Conservation (phyloP, 2,888 invertebrate species). For the Stenotaenia linearis region DNA sequence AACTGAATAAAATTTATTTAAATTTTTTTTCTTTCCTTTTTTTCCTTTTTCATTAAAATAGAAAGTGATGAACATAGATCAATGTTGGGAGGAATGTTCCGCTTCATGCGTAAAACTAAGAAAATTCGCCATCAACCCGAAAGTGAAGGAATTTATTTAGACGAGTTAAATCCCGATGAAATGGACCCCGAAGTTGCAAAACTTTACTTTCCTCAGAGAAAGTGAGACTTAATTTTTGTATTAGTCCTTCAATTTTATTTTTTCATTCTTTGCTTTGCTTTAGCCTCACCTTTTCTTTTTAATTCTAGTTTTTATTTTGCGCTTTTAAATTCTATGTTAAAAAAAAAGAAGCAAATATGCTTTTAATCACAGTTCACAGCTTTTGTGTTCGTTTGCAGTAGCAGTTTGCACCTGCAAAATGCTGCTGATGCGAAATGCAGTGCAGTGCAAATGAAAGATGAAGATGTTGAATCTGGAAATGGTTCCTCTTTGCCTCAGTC, state of each 20-base stretch:
- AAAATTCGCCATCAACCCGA: conserved; percentile 48
- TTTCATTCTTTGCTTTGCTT: neutral
- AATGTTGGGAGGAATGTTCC: conserved; percentile 84
- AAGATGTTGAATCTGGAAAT: conserved; percentile 93
- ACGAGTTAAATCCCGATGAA: conserved; percentile 80
- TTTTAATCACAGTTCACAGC: conserved; percentile 9
- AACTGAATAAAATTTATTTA: neutral
- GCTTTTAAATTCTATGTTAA: neutral
- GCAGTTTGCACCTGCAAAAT: conserved; percentile 31
- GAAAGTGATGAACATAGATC: conserved; percentile 55
- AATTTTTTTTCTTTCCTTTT: too few species aligned
- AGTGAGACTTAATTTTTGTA: conserved; percentile 30
- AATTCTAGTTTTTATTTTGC: neutral
- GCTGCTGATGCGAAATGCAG: conserved; percentile 19
- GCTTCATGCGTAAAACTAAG: conserved; percentile 77
- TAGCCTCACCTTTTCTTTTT: neutral
- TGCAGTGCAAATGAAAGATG: conserved; percentile 56
- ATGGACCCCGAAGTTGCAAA: conserved; percentile 88
- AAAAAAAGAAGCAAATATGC: neutral
- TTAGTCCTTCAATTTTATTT: neutral
- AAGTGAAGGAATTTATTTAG: conserved; percentile 80
- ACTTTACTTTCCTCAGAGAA: conserved; percentile 65
- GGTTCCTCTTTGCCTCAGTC: conserved; percentile 93
- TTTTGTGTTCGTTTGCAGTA: conserved; percentile 33
- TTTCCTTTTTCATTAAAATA: too few species aligned